Base-by-base conservation (phyloP, 1,140 invertebrate species). In the Leptinotarsa texana region DNA sequence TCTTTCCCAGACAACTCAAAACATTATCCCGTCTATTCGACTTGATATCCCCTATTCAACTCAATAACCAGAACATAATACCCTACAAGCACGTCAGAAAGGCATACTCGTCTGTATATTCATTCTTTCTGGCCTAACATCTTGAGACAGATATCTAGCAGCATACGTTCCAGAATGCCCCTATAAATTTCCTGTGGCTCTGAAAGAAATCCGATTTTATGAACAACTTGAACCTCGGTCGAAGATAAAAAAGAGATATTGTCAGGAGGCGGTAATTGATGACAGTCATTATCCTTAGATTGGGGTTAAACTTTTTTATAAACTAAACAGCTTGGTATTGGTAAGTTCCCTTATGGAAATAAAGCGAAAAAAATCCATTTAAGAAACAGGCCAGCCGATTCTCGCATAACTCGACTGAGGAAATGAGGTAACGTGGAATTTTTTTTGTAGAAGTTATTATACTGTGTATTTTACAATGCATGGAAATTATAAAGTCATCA, bases 211-310 rank as follows among this genome's bases (percentile, higher is more conserved):
- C 51, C 51, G 15, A 18, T 57, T 57, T 57, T 57, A 57, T 57
- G 51, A 57, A 57, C 33, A 42, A 42, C 51, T 57, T 57, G n/a
- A 57, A 57, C 15, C 51, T 57, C 51, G 6, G 15, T n/a, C 51
- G 51, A 15, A 57, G 51, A 57, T 57, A 57, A 57, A 57, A 57
- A 57, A 42, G 6, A 57, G 51, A 57, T 57, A 57, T 57, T 57
- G 51, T 57, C 51, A 57, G 51, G n/a, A 57, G 51, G 51, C 51
- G 51, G 51, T 57, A 57, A 57, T 57, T 57, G 51, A 57, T 57
- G 51, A 18, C 51, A 18, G 51, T 57, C 51, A 57, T 57, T 57
- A 57, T 57, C 51, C n/a, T 57, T 18, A 18, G 51, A 57, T 57
- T 57, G 51, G 15, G 51, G 13, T 57, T n/a, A 15, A 57, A 57